Conservation (phyloP, 2,113 vertebrate genomes). For the Atlantisia rogersi region DNA sequence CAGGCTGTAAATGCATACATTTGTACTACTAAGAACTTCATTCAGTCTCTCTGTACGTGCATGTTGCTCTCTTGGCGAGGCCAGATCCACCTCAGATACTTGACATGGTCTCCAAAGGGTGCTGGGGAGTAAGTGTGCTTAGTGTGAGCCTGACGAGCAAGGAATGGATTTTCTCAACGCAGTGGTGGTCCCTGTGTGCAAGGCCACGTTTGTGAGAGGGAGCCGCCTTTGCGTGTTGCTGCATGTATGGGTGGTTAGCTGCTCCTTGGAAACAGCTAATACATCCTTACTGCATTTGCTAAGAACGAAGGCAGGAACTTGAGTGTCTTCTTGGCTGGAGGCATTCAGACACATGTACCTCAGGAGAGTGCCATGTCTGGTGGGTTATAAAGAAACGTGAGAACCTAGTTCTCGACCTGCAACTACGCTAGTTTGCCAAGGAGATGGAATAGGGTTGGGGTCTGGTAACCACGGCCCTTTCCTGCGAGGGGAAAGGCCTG, state of each 20-base stretch:
- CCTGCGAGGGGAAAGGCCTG: background rate
- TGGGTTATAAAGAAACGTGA: background rate
- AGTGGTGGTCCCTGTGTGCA: background rate
- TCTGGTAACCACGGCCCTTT: background rate
- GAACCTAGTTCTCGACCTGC: background rate
- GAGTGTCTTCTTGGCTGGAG: background rate
- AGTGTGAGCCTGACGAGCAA: background rate
- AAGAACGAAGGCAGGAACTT: background rate
- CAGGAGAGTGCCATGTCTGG: background rate
- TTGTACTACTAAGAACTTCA: background rate
- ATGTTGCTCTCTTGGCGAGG: background rate
- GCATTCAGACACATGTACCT: accelerated
- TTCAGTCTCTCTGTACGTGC: background rate
- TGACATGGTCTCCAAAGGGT: accelerated
- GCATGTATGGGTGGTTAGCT: background rate
- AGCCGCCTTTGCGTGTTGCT: background rate
- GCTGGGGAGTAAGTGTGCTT: background rate
- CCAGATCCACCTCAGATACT: background rate
- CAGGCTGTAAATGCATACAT: background rate
- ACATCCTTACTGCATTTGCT: background rate
- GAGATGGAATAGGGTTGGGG: background rate
- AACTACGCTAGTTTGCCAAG: background rate
- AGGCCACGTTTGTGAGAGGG: background rate
- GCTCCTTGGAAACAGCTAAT: background rate
- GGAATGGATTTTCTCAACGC: background rate